phyloP scores from a whole-genome alignment of 1,140 invertebrate species.

The Diabrotica undecimpunctata region DNA sequence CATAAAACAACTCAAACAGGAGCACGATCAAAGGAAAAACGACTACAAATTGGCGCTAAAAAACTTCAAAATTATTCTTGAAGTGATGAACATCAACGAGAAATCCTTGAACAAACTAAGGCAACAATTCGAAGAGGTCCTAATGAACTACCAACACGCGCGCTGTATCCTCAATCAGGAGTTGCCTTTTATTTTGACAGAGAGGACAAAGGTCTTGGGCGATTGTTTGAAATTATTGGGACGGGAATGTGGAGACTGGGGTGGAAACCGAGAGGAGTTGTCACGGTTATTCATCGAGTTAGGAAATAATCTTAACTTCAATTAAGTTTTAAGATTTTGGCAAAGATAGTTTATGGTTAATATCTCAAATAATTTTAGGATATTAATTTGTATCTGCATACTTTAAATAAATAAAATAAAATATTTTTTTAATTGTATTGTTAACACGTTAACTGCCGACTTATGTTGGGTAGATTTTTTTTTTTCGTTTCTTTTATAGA shows the following conservation, averaged over 20 bases:
- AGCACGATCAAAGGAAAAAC: constrained; percentile 32
- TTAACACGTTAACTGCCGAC: too few relatives aligned
- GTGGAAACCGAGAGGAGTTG: constrained; percentile 4
- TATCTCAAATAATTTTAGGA: too few relatives aligned
- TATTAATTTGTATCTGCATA: too few relatives aligned
- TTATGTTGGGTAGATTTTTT: too few relatives aligned
- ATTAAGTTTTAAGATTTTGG: not conserved
- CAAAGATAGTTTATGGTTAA: too few relatives aligned
- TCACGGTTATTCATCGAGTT: not conserved
- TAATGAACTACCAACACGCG: constrained; percentile 37
- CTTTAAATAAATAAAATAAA: too few relatives aligned
- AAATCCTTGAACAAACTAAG: constrained; percentile 36
- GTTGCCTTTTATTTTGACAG: constrained; percentile 29
- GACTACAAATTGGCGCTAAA: constrained; percentile 40
- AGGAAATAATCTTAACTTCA: not conserved
- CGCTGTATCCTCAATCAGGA: constrained; percentile 33
- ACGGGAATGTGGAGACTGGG: constrained; percentile 16
- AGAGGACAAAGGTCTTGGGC: constrained; percentile 29
- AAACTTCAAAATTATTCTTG: constrained; percentile 42
- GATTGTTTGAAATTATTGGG: constrained; percentile 31
- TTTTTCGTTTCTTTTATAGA: too few relatives aligned
- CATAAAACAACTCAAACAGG: constrained; percentile 27
- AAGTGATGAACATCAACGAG: constrained; percentile 37
- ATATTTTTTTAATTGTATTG: too few relatives aligned
- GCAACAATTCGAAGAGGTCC: constrained; percentile 38